Evolutionary conservation across 2,797 vertebrate species (phyloP).

Genomic region (Phataginus tetradactyla): DNA sequence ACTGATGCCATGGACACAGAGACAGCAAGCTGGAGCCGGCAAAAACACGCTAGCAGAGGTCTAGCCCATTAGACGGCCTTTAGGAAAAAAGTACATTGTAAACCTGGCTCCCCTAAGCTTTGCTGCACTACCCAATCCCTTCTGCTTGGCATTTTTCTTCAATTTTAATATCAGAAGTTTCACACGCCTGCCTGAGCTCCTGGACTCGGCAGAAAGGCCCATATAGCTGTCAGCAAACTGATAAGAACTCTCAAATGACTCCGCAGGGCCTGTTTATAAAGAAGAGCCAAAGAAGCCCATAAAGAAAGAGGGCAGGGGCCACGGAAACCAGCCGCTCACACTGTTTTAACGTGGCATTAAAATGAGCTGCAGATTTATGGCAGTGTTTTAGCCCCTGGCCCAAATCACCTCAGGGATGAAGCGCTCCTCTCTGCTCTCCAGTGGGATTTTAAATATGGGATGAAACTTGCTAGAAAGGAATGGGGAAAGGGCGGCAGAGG

Average conservation of each 20-base stretch:
- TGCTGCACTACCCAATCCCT: slow-evolving; percentile 43
- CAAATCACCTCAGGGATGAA: slow-evolving; percentile 77
- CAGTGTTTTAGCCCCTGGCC: slow-evolving; percentile 81
- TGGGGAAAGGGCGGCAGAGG: neutral
- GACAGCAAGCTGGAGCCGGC: slow-evolving; percentile 74
- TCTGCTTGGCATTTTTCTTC: slow-evolving; percentile 66
- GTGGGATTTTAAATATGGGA: slow-evolving; percentile 49
- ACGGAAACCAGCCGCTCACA: slow-evolving; percentile 85
- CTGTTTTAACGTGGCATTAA: slow-evolving; percentile 86
- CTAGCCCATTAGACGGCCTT: slow-evolving; percentile 47
- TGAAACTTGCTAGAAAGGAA: neutral
- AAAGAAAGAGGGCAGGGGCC: slow-evolving; percentile 88
- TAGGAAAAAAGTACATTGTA: slow-evolving; percentile 68
- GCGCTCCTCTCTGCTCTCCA: slow-evolving; percentile 66
- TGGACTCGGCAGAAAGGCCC: slow-evolving; percentile 86
- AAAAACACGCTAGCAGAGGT: slow-evolving; percentile 58
- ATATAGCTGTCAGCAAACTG: slow-evolving; percentile 91
- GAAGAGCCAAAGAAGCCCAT: slow-evolving; percentile 87
- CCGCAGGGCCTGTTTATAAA: slow-evolving; percentile 87
- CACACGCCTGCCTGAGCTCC: slow-evolving; percentile 83
- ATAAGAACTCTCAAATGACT: slow-evolving; percentile 88
- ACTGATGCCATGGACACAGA: slow-evolving; percentile 61
- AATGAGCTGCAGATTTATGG: slow-evolving; percentile 88
- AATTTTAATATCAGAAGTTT: slow-evolving; percentile 84
- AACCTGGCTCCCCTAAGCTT: neutral